A percentile compares a stretch with the other conserved stretches of the same genome.
phyloP scores from a whole-genome alignment of 30 jellyfish, hydroid and myxozoan genomes.

The Phacellophora camtschatica region DNA sequence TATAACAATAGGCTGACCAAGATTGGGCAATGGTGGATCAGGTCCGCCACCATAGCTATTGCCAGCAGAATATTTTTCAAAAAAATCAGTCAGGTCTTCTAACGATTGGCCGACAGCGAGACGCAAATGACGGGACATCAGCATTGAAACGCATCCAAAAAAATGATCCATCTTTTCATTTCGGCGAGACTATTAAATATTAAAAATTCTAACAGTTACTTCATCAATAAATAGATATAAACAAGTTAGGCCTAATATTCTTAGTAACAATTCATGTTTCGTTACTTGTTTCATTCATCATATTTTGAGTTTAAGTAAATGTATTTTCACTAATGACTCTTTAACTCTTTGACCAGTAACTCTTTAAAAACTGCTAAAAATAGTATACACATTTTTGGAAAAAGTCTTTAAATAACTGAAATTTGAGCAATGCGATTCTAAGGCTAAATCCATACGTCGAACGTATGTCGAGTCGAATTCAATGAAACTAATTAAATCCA shows the following conservation, averaged over 20 bases:
- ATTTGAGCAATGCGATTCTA: no score
- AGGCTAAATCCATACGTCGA: no score
- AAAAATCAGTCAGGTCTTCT: slow-evolving; percentile 36
- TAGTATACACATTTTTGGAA: no score
- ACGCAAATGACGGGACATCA: slow-evolving; percentile 65
- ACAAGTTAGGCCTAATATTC: no score
- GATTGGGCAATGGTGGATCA: slow-evolving; percentile 27
- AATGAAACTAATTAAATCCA: no score
- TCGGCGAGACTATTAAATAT: no score
- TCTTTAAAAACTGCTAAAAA: no score
- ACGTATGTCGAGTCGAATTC: no score
- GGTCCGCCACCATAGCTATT: slow-evolving; percentile 26
- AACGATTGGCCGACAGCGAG: slow-evolving; percentile 50
- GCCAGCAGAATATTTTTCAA: slow-evolving; percentile 61
- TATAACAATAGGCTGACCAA: slow-evolving; percentile 40
- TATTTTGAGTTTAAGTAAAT: not conserved
- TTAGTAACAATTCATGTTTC: no score
- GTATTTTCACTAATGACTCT: not conserved
- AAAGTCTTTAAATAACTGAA: no score
- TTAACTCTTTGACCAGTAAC: not conserved
- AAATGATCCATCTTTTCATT: slow-evolving; percentile 58
- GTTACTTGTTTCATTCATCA: not conserved
- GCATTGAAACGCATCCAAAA: slow-evolving; percentile 50
- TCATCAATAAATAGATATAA: no score
- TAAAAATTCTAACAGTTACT: no score